Evolutionary conservation across 35 echinoderm and acorn worm genomes (phyloP).

Genomic region (Chiridota heheva): DNA sequence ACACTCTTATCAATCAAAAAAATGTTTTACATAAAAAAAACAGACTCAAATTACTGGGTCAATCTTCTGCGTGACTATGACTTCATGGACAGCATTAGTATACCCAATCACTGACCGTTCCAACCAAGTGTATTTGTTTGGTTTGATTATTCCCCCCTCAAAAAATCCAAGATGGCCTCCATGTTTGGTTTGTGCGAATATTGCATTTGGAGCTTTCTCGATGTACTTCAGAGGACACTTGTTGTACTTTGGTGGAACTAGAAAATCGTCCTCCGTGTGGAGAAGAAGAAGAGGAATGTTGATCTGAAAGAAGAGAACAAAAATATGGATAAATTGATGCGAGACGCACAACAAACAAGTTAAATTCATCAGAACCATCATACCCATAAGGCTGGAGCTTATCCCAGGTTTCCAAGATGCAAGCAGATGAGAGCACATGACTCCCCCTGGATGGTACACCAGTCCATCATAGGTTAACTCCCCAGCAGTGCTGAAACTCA

Average conservation of each 20-base stretch:
- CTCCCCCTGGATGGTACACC: too few species aligned
- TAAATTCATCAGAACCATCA: too few species aligned
- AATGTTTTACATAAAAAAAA: too few species aligned
- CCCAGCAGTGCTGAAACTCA: too few species aligned
- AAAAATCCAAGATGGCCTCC: slow-evolving; percentile 99
- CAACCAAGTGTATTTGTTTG: slow-evolving; percentile 89
- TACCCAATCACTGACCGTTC: slow-evolving; percentile 66
- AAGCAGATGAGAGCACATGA: too few species aligned
- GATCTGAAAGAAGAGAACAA: slow-evolving; percentile 54
- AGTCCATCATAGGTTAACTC: too few species aligned
- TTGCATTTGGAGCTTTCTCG: slow-evolving; percentile 68
- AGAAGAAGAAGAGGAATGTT: slow-evolving; percentile 80
- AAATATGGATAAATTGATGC: background rate
- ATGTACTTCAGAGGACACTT: slow-evolving; percentile 55
- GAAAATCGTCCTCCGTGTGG: slow-evolving; percentile 81
- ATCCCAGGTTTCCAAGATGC: too few species aligned
- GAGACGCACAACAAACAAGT: too few species aligned
- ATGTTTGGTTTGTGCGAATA: slow-evolving; percentile 88
- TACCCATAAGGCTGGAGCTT: too few species aligned
- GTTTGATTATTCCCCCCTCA: slow-evolving; percentile 75
- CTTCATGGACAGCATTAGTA: slow-evolving; percentile 72
- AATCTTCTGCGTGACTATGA: slow-evolving; percentile 33
- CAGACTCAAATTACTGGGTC: slow-evolving; percentile 14
- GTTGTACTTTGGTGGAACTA: slow-evolving; percentile 71
- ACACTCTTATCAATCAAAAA: too few species aligned